phyloP scores from a whole-genome alignment of 37 sponge, comb jelly and placozoan species.

The Beroe ovata region DNA sequence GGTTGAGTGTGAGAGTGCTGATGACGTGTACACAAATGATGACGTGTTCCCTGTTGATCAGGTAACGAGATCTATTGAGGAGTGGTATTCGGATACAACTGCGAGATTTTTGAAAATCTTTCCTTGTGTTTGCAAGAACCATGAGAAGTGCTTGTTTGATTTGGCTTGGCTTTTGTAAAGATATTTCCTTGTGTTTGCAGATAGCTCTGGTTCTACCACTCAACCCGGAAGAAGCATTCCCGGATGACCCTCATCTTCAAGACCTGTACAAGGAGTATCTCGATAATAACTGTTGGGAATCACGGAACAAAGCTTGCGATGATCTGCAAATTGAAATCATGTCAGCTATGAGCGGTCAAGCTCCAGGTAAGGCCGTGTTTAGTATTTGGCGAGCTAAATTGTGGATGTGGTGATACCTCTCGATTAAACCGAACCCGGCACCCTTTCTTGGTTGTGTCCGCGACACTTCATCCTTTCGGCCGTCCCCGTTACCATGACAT shows the following conservation, averaged over 20 bases:
- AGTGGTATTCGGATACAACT: no score
- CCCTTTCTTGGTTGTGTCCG: no score
- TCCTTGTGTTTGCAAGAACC: slow-evolving; percentile 17
- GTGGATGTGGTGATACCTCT: no score
- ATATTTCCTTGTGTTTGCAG: slow-evolving; percentile 60
- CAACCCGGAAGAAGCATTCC: slow-evolving; percentile 46
- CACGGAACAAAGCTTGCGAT: slow-evolving; percentile 36
- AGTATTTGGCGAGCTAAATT: no score
- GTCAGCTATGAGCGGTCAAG: neutral
- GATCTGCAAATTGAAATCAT: slow-evolving; percentile 25
- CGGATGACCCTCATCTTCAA: neutral
- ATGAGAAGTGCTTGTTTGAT: no score
- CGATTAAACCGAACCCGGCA: no score
- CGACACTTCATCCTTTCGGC: no score
- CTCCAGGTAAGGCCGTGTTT: neutral
- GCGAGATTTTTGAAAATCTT: no score
- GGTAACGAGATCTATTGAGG: no score
- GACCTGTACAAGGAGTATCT: slow-evolving; percentile 26
- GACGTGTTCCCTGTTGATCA: slow-evolving; percentile 31
- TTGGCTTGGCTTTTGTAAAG: no score
- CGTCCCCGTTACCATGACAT: no score
- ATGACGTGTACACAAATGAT: neutral
- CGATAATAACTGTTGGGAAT: neutral
- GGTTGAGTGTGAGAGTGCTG: slow-evolving; percentile 29
- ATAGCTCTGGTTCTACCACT: neutral